phyloP scores from a whole-genome alignment of 23 tunicate species.

The Styela plicata region DNA sequence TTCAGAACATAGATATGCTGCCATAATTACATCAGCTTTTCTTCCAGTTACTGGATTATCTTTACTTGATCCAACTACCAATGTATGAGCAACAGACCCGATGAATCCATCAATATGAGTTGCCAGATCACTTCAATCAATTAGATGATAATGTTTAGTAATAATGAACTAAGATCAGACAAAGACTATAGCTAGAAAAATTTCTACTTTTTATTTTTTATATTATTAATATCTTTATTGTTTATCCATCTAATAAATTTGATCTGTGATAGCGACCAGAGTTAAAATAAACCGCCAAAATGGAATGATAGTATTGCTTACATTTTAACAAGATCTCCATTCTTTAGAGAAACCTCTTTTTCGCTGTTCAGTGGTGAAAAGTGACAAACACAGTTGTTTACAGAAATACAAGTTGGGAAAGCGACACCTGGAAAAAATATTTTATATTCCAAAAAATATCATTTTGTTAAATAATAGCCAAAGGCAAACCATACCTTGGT shows the following conservation, averaged over 20 bases:
- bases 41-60: slow-evolving; percentile 73
- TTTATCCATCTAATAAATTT: too few relatives aligned
- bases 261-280: too few relatives aligned
- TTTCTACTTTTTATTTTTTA: too few relatives aligned
- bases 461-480: too few relatives aligned
- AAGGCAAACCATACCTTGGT: too few relatives aligned
- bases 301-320: too few relatives aligned
- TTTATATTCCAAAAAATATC: too few relatives aligned
- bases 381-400: slow-evolving; percentile 99
- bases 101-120: slow-evolving; percentile 97
- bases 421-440: slow-evolving; percentile 73
- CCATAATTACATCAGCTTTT: slow-evolving; percentile 84
- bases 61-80: slow-evolving; percentile 71
- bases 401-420: slow-evolving; percentile 86
- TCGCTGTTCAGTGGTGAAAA: slow-evolving; percentile 86
- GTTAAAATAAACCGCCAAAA: too few relatives aligned
- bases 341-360: slow-evolving; percentile 51
- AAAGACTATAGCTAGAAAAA: too few relatives aligned
- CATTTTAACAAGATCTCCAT: slow-evolving; percentile 94
- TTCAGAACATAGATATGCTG: slow-evolving; percentile 87
- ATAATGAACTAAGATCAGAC: too few relatives aligned
- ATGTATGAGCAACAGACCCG: slow-evolving; percentile 87
- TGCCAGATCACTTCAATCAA: slow-evolving; percentile 70
- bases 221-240: too few relatives aligned
- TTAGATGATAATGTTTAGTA: too few relatives aligned